These are phyloP conservation scores for Larimichthys polyactis DNA, from an alignment of 2,113 vertebrate genomes.

Conservation along the genomic window DNA sequence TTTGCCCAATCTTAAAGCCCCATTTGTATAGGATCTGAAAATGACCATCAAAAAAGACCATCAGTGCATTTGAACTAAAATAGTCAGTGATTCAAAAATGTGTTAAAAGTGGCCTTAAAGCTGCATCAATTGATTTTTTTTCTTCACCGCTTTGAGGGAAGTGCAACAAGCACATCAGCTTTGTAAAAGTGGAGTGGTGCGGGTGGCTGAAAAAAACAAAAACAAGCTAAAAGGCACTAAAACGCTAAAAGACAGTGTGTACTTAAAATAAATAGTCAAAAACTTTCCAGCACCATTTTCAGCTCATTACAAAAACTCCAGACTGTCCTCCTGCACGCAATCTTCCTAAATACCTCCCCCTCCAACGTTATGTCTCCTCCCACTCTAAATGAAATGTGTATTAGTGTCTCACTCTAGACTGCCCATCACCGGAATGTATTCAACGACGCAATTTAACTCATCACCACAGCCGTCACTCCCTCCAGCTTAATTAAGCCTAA, in stretches of 20 bases:
- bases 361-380: neutral
- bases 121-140: neutral
- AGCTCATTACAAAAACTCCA: neutral
- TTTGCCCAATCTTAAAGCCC: neutral
- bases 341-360: neutral
- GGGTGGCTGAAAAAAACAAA: no score
- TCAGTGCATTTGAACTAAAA: no score
- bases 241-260: neutral
- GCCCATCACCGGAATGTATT: slow-evolving; percentile 17
- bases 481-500: slow-evolving; percentile 53
- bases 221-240: no score
- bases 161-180: no score
- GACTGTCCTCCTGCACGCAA: neutral
- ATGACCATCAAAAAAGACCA: no score
- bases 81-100: no score
- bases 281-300: neutral
- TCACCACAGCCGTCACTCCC: neutral
- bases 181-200: no score
- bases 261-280: neutral
- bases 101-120: no score
- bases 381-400: neutral
- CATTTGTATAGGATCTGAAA: neutral
- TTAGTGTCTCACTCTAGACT: slow-evolving; percentile 4
- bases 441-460: slow-evolving; percentile 23
- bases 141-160: no score